Conservation (phyloP, 2,797 vertebrate genomes). For the Tamandua tetradactyla region DNA sequence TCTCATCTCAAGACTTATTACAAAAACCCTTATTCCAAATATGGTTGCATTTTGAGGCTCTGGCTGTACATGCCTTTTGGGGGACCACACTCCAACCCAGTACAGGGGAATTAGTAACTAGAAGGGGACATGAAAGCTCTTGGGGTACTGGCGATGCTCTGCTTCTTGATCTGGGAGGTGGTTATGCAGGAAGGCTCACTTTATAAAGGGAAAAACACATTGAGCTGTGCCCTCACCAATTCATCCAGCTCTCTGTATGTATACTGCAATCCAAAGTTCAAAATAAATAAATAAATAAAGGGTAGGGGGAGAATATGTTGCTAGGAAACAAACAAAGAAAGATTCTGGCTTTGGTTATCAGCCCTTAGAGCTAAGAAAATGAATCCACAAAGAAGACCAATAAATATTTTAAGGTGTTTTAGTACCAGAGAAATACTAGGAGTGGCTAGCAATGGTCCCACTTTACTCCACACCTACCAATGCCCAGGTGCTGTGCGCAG, state of each 20-base stretch:
- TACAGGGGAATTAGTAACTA: no score
- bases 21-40: no score
- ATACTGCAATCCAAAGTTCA: constrained; percentile 53
- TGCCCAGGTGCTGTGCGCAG: not conserved
- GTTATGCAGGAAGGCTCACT: not conserved
- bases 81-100: no score
- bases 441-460: not conserved
- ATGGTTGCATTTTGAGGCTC: no score
- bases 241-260: not conserved
- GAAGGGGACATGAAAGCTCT: not conserved
- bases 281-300: not conserved
- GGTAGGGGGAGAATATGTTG: constrained; percentile 58
- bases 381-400: not conserved
- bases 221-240: not conserved
- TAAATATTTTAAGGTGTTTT: not conserved
- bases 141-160: not conserved
- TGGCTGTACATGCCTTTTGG: no score
- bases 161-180: not conserved
- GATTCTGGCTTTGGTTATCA: constrained; percentile 43
- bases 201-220: not conserved
- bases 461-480: not conserved
- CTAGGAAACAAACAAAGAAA: constrained; percentile 67
- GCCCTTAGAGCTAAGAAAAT: not conserved
- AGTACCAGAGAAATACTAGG: not conserved
- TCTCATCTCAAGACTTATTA: no score